Base-by-base conservation (phyloP, 2,113 vertebrate species). In the Oenanthe melanoleuca region DNA sequence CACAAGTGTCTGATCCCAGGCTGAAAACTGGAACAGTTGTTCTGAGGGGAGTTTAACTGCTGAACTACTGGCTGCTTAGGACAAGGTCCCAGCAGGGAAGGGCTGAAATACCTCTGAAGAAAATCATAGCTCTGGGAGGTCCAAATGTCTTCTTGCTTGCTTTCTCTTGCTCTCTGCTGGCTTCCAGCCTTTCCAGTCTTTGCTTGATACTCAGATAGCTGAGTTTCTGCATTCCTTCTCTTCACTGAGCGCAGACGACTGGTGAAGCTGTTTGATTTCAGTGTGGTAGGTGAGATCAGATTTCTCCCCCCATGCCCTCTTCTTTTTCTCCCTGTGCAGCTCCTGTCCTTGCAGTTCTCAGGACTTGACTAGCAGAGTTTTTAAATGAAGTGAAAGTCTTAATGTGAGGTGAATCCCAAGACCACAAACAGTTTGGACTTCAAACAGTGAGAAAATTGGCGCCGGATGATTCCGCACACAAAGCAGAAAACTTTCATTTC, bases 401-500 rank as follows among this genome's bases (percentile, higher is more conserved):
- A 97, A 97, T 97, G 94, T 63, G 80, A 97, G 96, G 96, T 97
- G 97, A 97, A 97, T 97, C 97, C 96, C 91, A 96, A 95, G 97
- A 96, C 97, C 95, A 95, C 96, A 97, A 97, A 97, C 96, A 97
- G 96, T 96, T 97, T 97, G 97, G 97, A 98, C 96, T 98, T 98
- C 95, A 98, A 98, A 98, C 97, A 95, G 96, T 91, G 95, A 97
- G 97, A 96, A 98, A 98, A 98, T 97, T 98, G 97, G 96, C 20
- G 77, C 93, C 80, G 97, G 97, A 97, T 91, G 97, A 97, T 98
- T 97, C 55, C 37, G 73, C 97, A 97, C 95, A 97, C 95, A 98
- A 98, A 97, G 96, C 97, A 97, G 97, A 97, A 97, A 98, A 97
- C 97, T 97, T 97, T 97, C 97, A 97, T 98, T 98, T 98, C 97